phyloP scores from a whole-genome alignment of 2,888 invertebrate species.

The Orchesellides sinensis region DNA sequence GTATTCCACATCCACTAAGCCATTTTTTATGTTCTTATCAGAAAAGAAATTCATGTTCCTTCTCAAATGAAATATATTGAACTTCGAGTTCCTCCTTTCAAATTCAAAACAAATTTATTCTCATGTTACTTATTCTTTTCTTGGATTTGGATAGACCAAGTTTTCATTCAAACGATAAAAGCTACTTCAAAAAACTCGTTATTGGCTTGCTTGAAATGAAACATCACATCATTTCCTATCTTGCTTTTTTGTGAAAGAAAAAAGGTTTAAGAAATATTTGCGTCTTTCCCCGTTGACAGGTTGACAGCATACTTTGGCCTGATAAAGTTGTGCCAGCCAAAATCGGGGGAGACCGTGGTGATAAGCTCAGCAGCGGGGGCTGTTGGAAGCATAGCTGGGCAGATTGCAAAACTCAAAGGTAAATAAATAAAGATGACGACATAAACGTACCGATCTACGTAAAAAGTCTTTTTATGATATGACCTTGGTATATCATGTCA shows the following conservation, averaged over 20 bases:
- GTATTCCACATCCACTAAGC: no score
- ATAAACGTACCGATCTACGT: not conserved
- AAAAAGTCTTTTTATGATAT: no score
- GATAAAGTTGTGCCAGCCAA: slow-evolving; percentile 84
- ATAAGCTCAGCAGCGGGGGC: slow-evolving; percentile 88
- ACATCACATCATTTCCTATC: no score
- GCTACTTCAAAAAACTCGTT: not conserved
- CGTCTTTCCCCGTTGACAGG: not conserved
- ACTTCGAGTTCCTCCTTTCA: no score
- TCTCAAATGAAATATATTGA: no score
- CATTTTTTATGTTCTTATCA: no score
- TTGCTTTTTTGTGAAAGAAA: not conserved
- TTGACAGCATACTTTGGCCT: slow-evolving; percentile 86
- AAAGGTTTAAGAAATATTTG: not conserved
- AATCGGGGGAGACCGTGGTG: slow-evolving; percentile 85
- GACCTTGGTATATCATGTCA: no score
- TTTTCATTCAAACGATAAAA: not conserved
- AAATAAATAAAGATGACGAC: not conserved
- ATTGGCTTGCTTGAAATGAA: no score
- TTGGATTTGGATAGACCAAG: no score
- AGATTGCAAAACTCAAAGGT: slow-evolving; percentile 86
- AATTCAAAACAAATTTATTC: no score
- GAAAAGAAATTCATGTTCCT: no score
- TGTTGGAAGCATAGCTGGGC: slow-evolving; percentile 87
- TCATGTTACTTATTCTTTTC: no score